Base-by-base conservation (phyloP, 2,888 invertebrate genomes). In the Microctonus brassicae region DNA sequence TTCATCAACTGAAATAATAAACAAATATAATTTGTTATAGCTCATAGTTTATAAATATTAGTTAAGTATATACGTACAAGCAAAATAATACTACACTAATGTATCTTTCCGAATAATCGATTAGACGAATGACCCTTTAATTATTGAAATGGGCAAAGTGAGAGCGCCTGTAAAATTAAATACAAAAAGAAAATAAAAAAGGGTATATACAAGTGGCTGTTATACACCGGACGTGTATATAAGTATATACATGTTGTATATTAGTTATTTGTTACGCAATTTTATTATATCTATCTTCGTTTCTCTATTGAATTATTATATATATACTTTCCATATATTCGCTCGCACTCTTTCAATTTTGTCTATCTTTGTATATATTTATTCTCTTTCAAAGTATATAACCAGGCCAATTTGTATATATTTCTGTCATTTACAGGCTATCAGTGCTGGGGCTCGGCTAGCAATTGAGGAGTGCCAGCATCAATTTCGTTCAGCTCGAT, bases 381-480 rank as follows among this genome's bases (percentile, higher is more conserved):
- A 4, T 17, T n/a, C 17, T n/a, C 17, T 17, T 47, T 17, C 47
- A 47, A 29, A 33, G 17, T 53, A 10, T 64, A 13, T 11, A 17
- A 47, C 64, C n/a, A 64, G 22, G 29, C 7, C 13, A 42, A 47
- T 63, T 63, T n/a, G n/a, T n/a, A n/a, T 20, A 22, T 70, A 58
- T 63, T 61, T 75, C 77, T 79, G 78, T 79, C 81, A 82, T 78
- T 90, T 90, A 11, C 90, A 95, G 94, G 93, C 94, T 67, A 90
- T 96, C 69, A 93, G 94, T 73, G 91, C 91, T 22, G 97, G 96
- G 17, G 96, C 97, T 9, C 91, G 92, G 86, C 91, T 96, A 86
- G 95, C 95, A 3, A 93, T 97, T 70, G 94, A 95, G 79, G 97
- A 97, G 87, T 97, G 97, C 86, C 95, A 97, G 88, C 91, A 94